Base-by-base conservation (phyloP, 2,888 invertebrate species). In the Encarsia formosa region DNA sequence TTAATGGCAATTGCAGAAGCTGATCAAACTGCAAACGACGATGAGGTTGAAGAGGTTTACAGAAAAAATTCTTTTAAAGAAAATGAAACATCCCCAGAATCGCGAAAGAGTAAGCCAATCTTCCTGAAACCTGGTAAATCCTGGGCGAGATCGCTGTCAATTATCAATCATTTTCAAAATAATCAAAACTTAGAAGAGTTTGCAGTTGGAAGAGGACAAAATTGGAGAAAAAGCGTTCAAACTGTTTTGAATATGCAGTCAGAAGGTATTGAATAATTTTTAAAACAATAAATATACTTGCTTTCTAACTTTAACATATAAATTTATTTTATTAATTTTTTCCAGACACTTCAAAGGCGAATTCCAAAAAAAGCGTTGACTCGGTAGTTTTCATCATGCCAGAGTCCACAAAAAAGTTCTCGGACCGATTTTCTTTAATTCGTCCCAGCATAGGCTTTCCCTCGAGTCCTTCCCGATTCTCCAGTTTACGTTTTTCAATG, bases 71-170 rank as follows among this genome's bases (percentile, higher is more conserved):
- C n/a, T n/a, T n/a, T n/a, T n/a, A n/a, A n/a, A n/a, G n/a, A n/a
- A n/a, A n/a, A n/a, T n/a, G n/a, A n/a, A n/a, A 48, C 40, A 24
- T 5, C 5, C 16, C 8, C 13, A n/a, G n/a, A n/a, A 5, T 5
- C 40, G 5, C 23, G 15, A 35, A 11, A 29, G 42, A 37, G 16
- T 31, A 29, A 46, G 11, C 40, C 39, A 11, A 44, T 83, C 59
- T 72, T 78, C 11, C 68, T 86, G 2, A 81, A 80, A 59, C 81
- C 85, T 11, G 86, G 86, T 1, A 87, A 84, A 65, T 77, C 80
- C 65, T 87, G 85, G 84, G 79, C 83, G 42, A 79, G 85, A 63
- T 84, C 85, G 1, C 65, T 86, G 5, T 81, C 79, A 55, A 78
- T 79, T 54, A 79, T 81, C 63, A 80, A 78, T 75, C 49, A 74